Evolutionary conservation across 2,113 vertebrate species (phyloP).

Genomic region (Hoplias malabaricus): DNA sequence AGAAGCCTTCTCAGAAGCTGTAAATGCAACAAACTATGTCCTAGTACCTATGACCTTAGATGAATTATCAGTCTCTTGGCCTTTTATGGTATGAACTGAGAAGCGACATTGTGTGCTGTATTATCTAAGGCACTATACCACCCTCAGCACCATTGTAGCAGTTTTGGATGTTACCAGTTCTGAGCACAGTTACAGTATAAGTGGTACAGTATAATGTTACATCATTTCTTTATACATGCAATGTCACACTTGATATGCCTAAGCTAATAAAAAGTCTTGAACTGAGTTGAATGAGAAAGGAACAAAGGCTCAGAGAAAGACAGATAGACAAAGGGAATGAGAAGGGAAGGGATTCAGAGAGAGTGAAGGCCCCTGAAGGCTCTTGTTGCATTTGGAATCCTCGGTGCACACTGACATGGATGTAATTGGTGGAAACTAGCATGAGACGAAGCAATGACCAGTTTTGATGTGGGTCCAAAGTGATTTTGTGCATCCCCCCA

Average conservation of each 20-base stretch:
- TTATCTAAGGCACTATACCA: too few species aligned
- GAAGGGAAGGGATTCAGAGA: background rate
- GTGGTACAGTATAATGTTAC: too few species aligned
- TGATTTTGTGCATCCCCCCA: constrained; percentile 26
- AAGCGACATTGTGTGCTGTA: too few species aligned
- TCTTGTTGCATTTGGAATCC: constrained; percentile 70
- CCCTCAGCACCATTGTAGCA: too few species aligned
- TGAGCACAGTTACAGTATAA: background rate
- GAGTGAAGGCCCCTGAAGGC: constrained; percentile 61
- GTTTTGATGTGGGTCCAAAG: constrained; percentile 53
- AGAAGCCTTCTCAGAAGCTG: too few species aligned
- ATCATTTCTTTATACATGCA: background rate
- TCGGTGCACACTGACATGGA: constrained; percentile 68
- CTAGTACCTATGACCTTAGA: too few species aligned
- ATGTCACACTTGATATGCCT: background rate
- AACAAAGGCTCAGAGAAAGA: background rate
- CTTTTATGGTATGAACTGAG: too few species aligned
- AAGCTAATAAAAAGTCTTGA: background rate
- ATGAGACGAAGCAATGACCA: constrained; percentile 50
- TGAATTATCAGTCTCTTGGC: too few species aligned
- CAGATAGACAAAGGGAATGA: background rate
- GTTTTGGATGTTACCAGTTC: too few species aligned
- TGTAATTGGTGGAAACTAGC: constrained; percentile 74
- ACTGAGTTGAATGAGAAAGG: background rate
- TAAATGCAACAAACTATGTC: too few species aligned